A percentile compares a stretch with the other conserved stretches of the same genome.
Conservation (phyloP, 2,888 invertebrate genomes). For the Acanthosoma haemorrhoidale region DNA sequence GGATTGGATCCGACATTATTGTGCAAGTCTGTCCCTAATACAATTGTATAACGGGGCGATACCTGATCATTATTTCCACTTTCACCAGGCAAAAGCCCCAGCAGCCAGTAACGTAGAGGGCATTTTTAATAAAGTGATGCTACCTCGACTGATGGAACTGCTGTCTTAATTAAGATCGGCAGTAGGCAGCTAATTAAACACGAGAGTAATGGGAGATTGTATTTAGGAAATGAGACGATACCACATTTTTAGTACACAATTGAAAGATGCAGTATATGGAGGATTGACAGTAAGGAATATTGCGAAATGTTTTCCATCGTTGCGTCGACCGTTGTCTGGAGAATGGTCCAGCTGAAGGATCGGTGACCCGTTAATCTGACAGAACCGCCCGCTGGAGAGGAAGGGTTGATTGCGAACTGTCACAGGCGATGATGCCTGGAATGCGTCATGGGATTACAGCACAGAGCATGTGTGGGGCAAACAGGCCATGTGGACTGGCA, state of each 20-base stretch:
- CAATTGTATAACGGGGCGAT: slow-evolving; percentile 10
- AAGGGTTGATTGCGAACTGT: slow-evolving; percentile 23
- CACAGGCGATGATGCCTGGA: slow-evolving; percentile 21
- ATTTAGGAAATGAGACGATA: no score
- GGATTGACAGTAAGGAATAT: no score
- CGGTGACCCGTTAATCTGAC: neutral
- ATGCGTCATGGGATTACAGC: slow-evolving; percentile 27
- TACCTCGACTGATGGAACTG: no score
- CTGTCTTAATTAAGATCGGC: neutral
- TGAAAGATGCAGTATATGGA: no score
- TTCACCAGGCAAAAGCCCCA: no score
- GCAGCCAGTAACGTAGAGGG: neutral
- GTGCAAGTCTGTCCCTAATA: slow-evolving; percentile 6
- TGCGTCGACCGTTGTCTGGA: no score
- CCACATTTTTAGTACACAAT: no score
- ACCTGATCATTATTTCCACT: slow-evolving; percentile 4
- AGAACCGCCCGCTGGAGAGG: slow-evolving; percentile 10
- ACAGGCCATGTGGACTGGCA: slow-evolving; percentile 18
- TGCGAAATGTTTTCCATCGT: no score
- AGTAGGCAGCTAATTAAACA: no score
- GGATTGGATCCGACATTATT: slow-evolving; percentile 9
- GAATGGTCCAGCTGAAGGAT: no score
- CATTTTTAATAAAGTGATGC: slow-evolving; percentile 2
- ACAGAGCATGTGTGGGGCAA: neutral
- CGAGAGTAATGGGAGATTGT: no score